Base-by-base conservation (phyloP, 92 coral and sea anemone species). In the Pocillopora meandrina region DNA sequence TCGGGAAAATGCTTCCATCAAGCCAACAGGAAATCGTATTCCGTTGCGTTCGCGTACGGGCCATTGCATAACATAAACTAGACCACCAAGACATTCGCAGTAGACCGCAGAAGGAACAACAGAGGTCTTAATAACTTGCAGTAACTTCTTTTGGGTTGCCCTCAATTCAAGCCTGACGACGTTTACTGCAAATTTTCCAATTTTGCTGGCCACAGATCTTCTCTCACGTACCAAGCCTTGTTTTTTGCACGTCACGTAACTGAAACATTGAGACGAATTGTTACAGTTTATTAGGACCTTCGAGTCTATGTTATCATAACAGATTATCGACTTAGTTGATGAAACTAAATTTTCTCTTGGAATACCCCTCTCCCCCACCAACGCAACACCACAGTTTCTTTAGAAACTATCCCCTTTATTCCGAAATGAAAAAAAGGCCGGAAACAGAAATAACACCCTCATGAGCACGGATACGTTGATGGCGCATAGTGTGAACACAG, bases 181-280 rank as follows among this genome's bases (percentile, higher is more conserved):
- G 9, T 16, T 12, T 69, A 12, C 16, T 42, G n/a, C 34, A 34
- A 68, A 56, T 9, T 23, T 18, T 12, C 34, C 20, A 23, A 69
- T 26, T 26, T 42, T 42, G 52, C 52, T 34, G 33, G 10, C 75
- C 18, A 12, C 23, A 20, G 52, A 52, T 31, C 47, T 65, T 34
- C 31, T 56, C 12, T n/a, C 23, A 83, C n/a, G 79, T 73, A 14
- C 86, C 86, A 59, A 83, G 80, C 65, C 76, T 76, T 12, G 76
- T 83, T 61, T 55, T 83, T 80, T 74, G 74, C 31, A 83, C 86
- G 78, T 73, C 66, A n/a, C 86, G 79, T 17, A 74, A 23, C 86
- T 83, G 73, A 83, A 83, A 83, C 36, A 23, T 72, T 73, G 35
- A 8, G 23, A 71, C 17, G 5, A n/a, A 34, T 26, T 64, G 33